Conservation (phyloP, 2,113 vertebrate species). For the Corythoichthys intestinalis region DNA sequence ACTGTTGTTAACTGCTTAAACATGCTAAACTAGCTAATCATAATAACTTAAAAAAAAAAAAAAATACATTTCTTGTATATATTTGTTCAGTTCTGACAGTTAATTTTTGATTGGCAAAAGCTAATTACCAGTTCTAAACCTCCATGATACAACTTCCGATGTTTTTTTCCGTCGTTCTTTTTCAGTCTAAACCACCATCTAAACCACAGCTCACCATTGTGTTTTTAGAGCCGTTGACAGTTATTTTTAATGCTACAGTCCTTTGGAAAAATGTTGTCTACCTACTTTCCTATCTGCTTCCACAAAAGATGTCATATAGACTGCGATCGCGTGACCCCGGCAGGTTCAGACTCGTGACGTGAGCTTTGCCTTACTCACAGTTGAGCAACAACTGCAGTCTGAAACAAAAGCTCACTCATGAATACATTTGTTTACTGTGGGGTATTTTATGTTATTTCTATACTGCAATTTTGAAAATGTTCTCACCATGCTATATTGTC, state of each 20-base stretch:
- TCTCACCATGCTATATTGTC: neutral
- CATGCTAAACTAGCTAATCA: too few species aligned
- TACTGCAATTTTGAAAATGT: neutral
- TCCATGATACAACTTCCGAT: too few species aligned
- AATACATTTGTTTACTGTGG: neutral
- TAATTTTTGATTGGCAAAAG: too few species aligned
- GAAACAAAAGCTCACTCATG: neutral
- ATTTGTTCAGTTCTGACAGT: too few species aligned
- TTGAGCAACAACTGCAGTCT: constrained; percentile 33
- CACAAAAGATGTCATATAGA: too few species aligned
- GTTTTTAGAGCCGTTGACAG: neutral
- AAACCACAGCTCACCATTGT: neutral
- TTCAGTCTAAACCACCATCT: neutral
- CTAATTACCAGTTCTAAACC: too few species aligned
- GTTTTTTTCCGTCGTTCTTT: too few species aligned
- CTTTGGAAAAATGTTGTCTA: neutral
- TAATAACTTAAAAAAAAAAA: too few species aligned
- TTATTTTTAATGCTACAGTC: neutral
- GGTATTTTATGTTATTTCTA: neutral
- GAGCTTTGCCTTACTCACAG: constrained; percentile 40
- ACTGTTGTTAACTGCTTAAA: too few species aligned
- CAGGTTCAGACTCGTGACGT: constrained; percentile 30
- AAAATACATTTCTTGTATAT: too few species aligned
- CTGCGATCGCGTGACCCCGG: neutral
- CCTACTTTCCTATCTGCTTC: neutral